Base-by-base conservation (phyloP, 2,113 vertebrate species). In the Python bivittatus region DNA sequence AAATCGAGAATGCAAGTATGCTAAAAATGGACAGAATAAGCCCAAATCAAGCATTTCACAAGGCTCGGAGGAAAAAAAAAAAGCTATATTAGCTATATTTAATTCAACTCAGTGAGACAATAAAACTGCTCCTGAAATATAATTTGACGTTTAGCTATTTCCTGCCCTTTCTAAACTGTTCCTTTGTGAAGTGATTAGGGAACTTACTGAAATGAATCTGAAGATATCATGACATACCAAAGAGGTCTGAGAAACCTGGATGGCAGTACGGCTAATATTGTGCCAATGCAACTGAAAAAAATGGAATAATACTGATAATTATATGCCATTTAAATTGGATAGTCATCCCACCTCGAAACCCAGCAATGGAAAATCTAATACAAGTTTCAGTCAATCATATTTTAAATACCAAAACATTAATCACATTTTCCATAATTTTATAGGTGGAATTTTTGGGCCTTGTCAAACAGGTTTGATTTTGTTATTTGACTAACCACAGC, bases 401-500 rank as follows among this genome's bases (percentile, higher is more conserved):
- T 90, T 48, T 88, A 64, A 92, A 44, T 38, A 92, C 8, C 79
- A 86, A 86, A 79, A 88, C 56, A 57, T 88, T 92, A 88, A 72
- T 79, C 88, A 56, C 52, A 79, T 23, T 88, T 44, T n/a, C 29
- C 29, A 86, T 48, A 23, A 42, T 84, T 84, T 84, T 58, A 85
- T 61, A 57, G 42, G 27, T 58, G 25, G 13, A 68, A 91, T 42
- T 56, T 29, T 53, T 11, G 54, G 23, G 33, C 56, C 54, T 58
- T 42, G 52, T 79, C 52, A 86, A 48, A 56, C 86, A 57, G 17
- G 90, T 29, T 68, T 91, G 58, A 27, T 91, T 86, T 68, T 91
- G 84, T 91, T 56, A 72, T 29, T 91, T 52, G 25, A 92, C 60
- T 57, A 42, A 92, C 29, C 10, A 52, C 42, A 52, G 27, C n/a